These are phyloP conservation scores for Zeuzera pyrina DNA, from an alignment of 2,888 invertebrate genomes.

Conservation along the genomic window DNA sequence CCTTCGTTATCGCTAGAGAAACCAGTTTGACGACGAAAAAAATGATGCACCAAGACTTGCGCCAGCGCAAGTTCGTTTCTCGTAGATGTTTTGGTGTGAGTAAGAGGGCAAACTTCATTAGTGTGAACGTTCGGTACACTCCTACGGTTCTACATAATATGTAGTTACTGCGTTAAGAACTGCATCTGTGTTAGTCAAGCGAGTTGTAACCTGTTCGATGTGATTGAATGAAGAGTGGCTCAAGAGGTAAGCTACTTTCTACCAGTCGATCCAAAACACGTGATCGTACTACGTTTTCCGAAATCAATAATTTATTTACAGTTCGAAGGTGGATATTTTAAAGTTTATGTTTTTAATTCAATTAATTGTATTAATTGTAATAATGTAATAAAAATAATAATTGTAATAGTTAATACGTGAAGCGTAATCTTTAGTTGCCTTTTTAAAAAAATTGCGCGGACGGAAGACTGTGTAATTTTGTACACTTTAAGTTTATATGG, in stretches of 20 bases:
- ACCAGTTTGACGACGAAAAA: conserved; percentile 54
- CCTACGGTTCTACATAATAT: neutral
- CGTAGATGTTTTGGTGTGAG: conserved; percentile 2
- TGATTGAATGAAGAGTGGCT: conserved; percentile 66
- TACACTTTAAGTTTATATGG: no score
- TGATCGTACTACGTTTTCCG: conserved; percentile 36
- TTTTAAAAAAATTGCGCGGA: no score
- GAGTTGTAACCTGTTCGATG: conserved; percentile 60
- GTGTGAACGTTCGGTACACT: conserved; percentile 3
- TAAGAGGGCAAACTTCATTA: neutral
- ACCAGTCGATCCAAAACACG: conserved; percentile 44
- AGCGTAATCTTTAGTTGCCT: no score
- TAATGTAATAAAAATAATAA: no score
- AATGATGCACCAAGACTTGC: conserved; percentile 45
- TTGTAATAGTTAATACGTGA: no score
- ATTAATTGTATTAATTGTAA: no score
- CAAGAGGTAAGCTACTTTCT: conserved; percentile 69
- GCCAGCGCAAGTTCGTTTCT: conserved; percentile 24
- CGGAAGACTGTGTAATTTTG: no score
- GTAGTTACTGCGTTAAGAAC: conserved; percentile 18
- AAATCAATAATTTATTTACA: no score
- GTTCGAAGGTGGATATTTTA: no score
- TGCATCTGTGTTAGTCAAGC: conserved; percentile 40
- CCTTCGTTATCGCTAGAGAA: conserved; percentile 49
- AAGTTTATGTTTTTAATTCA: no score